Evolutionary conservation across 2,888 invertebrate genomes (phyloP).

Genomic region (Oxyteleia sp.): DNA sequence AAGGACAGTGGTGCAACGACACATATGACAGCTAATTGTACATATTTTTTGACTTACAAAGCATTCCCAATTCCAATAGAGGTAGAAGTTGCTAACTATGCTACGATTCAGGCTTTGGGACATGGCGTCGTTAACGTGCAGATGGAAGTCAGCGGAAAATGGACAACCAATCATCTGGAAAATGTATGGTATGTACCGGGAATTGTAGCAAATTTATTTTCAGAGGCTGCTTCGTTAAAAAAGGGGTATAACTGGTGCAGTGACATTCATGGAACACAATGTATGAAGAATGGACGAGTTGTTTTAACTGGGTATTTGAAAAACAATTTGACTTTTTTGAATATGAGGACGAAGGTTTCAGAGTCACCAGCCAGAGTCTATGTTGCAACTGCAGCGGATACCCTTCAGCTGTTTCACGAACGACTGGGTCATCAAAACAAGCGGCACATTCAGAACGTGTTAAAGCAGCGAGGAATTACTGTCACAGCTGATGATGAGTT

Average conservation of each 20-base stretch:
- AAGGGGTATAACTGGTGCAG: conserved; percentile 19
- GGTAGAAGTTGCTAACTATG: conserved; percentile 11
- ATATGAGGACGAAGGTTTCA: conserved; percentile 22
- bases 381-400: conserved; percentile 10
- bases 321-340: conserved; percentile 7
- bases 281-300: conserved; percentile 25
- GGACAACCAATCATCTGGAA: conserved; percentile 29
- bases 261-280: conserved; percentile 18
- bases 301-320: conserved; percentile 22
- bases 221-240: background rate
- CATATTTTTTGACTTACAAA: conserved; percentile 25
- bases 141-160: conserved; percentile 14
- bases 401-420: conserved; percentile 78
- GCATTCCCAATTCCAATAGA: conserved; percentile 1
- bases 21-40: conserved; percentile 37
- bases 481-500: conserved; percentile 70
- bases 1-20: conserved; percentile 23
- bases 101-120: background rate
- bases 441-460: conserved; percentile 76
- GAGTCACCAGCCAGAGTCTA: conserved; percentile 7
- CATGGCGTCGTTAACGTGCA: conserved; percentile 20
- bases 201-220: conserved; percentile 28
- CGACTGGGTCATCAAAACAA: conserved; percentile 82
- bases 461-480: conserved; percentile 75
- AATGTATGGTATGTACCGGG: conserved; percentile 30